Percentiles rank a stretch among this genome's conserved stretches.
These are phyloP conservation scores for Metacarcinus magister DNA, from an alignment of 2,888 invertebrate species.

Conservation along the genomic window DNA sequence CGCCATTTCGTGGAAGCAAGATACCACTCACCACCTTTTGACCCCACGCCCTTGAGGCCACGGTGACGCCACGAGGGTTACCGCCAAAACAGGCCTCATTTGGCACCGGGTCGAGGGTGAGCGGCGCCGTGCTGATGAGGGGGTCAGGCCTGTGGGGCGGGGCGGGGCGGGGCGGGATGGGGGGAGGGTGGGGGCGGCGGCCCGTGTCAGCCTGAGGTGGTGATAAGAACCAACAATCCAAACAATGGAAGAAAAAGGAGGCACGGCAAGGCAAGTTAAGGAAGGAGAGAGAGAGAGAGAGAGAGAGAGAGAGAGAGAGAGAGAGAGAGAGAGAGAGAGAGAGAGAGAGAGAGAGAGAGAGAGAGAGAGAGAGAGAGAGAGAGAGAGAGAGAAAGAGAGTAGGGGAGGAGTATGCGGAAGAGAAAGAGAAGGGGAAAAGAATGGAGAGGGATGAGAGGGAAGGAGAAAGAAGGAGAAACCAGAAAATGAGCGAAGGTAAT, in stretches of 20 bases:
- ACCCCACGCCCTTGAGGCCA: slow-evolving; percentile 32
- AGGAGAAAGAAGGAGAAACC: not conserved
- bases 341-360: slow-evolving; percentile 51
- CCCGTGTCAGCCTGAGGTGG: slow-evolving; percentile 13
- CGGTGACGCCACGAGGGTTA: slow-evolving; percentile 43
- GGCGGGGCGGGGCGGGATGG: not conserved
- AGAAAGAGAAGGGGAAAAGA: not conserved
- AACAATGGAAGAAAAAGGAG: slow-evolving; percentile 40
- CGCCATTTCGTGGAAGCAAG: slow-evolving; percentile 7
- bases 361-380: slow-evolving; percentile 57
- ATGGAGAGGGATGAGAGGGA: not conserved
- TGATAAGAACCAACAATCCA: slow-evolving; percentile 47
- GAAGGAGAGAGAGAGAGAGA: slow-evolving; percentile 59
- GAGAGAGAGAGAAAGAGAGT: slow-evolving; percentile 1
- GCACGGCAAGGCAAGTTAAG: not conserved
- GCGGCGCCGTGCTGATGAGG: slow-evolving; percentile 11
- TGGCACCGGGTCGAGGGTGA: slow-evolving; percentile 39
- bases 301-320: slow-evolving; percentile 61
- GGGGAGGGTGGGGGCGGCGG: not conserved
- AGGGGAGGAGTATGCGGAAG: not conserved
- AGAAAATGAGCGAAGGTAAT: slow-evolving; percentile 20
- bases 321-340: slow-evolving; percentile 5
- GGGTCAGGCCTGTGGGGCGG: not conserved
- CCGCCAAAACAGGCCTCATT: slow-evolving; percentile 51
- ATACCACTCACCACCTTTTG: not conserved